Base-by-base conservation (phyloP, 1,140 invertebrate species). In the Elymnias hypermnestra region DNA sequence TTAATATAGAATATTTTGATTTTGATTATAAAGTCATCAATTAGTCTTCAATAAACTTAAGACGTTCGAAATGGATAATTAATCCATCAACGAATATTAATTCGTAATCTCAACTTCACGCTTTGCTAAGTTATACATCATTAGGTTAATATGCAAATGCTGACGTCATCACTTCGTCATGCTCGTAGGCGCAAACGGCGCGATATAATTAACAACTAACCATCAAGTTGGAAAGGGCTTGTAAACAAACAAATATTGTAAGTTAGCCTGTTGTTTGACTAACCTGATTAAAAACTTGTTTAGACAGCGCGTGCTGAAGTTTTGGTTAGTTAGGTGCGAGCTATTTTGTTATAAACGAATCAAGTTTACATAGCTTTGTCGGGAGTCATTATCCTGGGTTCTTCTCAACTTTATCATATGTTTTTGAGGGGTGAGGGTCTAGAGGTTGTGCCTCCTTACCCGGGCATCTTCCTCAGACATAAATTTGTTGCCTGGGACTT, bases 241-340 rank as follows among this genome's bases (percentile, higher is more conserved):
- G 42, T 33, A 53, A 52, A 57, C 47, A 54, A 41, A 47, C 41
- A 41, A 44, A 33, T 26, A 28, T 50, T 17, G 47, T 36, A 35
- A 48, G 37, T 44, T 42, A 33, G 49, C 21, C 14, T 18, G 21
- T 35, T 50, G 51, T 54, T 50, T 55, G 44, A 17, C n/a, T 47
- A 48, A 47, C 52, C 52, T 55, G 29, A 55, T 55, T 55, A 48
- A 52, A 55, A 46, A 53, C 31, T 53, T 40, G 29, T 40, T 45
- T 33, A 8, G 4, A 15, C 29, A 33, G 29, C 12, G 3, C 14
- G 29, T 33, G 14, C 6, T 33, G 8, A 33, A 33, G 12, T 33
- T 31, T 33, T 3, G 0, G 14, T 2, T 7, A 33, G 2, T 33
- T 33, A 2, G 28, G 7, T 1, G 25, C 10, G 10, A 8, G n/a